Conservation (phyloP, 2,113 vertebrate genomes). For the Prietella phreatophila region DNA sequence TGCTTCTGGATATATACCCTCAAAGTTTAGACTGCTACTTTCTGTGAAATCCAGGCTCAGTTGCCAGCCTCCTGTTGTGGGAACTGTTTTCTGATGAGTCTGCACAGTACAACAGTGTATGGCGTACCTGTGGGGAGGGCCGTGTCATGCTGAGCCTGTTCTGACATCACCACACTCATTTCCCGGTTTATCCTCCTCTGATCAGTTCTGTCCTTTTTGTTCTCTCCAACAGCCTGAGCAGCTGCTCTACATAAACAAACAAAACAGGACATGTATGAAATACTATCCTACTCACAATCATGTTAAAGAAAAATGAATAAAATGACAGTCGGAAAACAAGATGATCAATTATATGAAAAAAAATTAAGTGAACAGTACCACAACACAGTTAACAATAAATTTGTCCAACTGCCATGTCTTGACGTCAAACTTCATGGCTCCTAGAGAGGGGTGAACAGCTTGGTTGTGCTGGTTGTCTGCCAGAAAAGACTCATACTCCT, state of each 20-base stretch:
- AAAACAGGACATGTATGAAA: not conserved
- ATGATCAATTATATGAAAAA: not conserved
- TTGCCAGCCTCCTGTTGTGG: not conserved
- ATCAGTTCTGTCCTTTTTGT: constrained; percentile 72
- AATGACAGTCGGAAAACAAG: not conserved
- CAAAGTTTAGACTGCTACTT: not conserved
- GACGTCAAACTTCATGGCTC: constrained; percentile 71
- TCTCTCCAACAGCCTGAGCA: constrained; percentile 77
- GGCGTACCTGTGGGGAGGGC: constrained; percentile 68
- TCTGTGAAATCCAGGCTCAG: not conserved
- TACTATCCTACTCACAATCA: not conserved
- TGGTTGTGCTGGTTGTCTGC: constrained; percentile 59
- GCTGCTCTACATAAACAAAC: constrained; percentile 56
- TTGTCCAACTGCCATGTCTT: constrained; percentile 70
- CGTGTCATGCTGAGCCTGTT: constrained; percentile 64
- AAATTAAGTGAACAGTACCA: not conserved
- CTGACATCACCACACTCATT: constrained; percentile 68
- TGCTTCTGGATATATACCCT: not conserved
- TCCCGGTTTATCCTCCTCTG: constrained; percentile 70
- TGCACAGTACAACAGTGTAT: not conserved
- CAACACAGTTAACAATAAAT: not conserved
- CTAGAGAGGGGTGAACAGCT: constrained; percentile 63
- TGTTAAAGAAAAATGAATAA: not conserved
- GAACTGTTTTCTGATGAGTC: constrained; percentile 5
- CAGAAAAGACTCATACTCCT: constrained; percentile 64